Evolutionary conservation across 2,888 invertebrate species (phyloP).

Genomic region (Atherix ibis): DNA sequence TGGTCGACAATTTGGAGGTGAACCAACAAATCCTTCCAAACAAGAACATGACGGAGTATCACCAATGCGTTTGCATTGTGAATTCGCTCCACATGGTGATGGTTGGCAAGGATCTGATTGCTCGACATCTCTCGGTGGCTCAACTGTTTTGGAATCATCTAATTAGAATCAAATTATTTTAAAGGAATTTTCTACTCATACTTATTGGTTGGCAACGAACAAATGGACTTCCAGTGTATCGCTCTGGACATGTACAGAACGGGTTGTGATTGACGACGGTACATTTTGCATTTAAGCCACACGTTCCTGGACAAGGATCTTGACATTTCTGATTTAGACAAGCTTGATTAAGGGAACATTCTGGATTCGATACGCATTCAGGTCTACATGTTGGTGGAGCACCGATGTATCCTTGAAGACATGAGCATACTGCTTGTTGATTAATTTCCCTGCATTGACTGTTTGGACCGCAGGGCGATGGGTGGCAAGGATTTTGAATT

Average conservation of each 20-base stretch:
- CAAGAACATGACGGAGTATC: slow-evolving; percentile 49
- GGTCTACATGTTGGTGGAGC: slow-evolving; percentile 53
- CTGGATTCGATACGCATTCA: slow-evolving; percentile 54
- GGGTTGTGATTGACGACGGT: slow-evolving; percentile 64
- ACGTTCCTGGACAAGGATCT: slow-evolving; percentile 58
- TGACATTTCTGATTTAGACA: slow-evolving; percentile 54
- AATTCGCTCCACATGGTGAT: slow-evolving; percentile 47
- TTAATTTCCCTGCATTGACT: slow-evolving; percentile 45
- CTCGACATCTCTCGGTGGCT: slow-evolving; percentile 18
- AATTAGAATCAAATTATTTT: no score
- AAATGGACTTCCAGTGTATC: slow-evolving; percentile 53
- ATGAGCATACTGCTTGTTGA: slow-evolving; percentile 53
- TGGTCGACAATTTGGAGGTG: slow-evolving; percentile 59
- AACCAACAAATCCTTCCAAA: slow-evolving; percentile 42
- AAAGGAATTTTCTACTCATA: slow-evolving; percentile 21
- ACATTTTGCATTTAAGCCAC: slow-evolving; percentile 54
- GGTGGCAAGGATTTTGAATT: slow-evolving; percentile 36
- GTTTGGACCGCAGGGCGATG: slow-evolving; percentile 48
- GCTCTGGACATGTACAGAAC: slow-evolving; percentile 48
- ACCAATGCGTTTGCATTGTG: slow-evolving; percentile 45
- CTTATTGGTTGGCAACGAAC: slow-evolving; percentile 43
- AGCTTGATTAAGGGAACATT: slow-evolving; percentile 54
- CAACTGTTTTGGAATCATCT: no score
- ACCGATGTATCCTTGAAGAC: slow-evolving; percentile 45
- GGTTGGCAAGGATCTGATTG: slow-evolving; percentile 42